phyloP scores from a whole-genome alignment of 2,113 vertebrate genomes.

The Salvator merianae region DNA sequence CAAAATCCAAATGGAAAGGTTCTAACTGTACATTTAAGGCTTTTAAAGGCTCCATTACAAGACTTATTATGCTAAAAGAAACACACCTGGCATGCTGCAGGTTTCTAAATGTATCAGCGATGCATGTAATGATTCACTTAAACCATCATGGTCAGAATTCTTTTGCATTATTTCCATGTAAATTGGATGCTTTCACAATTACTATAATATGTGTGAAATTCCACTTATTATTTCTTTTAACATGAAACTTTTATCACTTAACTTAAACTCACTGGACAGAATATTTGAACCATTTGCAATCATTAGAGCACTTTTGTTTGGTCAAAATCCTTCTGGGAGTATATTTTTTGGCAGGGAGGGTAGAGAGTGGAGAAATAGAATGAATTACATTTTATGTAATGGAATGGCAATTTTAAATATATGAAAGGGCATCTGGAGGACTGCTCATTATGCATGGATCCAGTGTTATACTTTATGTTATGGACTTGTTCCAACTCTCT shows the following conservation, averaged over 20 bases:
- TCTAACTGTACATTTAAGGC: slow-evolving; percentile 85
- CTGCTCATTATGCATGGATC: slow-evolving; percentile 71
- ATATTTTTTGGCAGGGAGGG: slow-evolving; percentile 45
- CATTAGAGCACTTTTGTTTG: slow-evolving; percentile 83
- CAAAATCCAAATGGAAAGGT: slow-evolving; percentile 79
- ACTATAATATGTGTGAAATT: slow-evolving; percentile 90
- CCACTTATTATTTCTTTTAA: slow-evolving; percentile 85
- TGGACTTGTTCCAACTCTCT: slow-evolving; percentile 60
- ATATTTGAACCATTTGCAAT: slow-evolving; percentile 83
- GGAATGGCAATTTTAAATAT: slow-evolving; percentile 80
- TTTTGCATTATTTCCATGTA: slow-evolving; percentile 87
- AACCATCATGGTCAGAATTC: slow-evolving; percentile 83
- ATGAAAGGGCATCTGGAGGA: slow-evolving; percentile 74
- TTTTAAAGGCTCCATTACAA: slow-evolving; percentile 90
- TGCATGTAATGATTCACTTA: slow-evolving; percentile 87
- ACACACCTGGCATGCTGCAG: slow-evolving; percentile 75
- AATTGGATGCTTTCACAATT: slow-evolving; percentile 88
- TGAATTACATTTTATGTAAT: slow-evolving; percentile 75
- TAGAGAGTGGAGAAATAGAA: slow-evolving; percentile 65
- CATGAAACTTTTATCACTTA: slow-evolving; percentile 84
- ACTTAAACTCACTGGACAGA: slow-evolving; percentile 80
- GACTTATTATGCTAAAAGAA: slow-evolving; percentile 84
- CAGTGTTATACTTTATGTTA: slow-evolving; percentile 68
- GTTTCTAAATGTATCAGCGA: slow-evolving; percentile 83
- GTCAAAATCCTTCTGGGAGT: slow-evolving; percentile 77